Base-by-base conservation (phyloP, 2,797 vertebrate genomes). In the Chiloscyllium punctatum region DNA sequence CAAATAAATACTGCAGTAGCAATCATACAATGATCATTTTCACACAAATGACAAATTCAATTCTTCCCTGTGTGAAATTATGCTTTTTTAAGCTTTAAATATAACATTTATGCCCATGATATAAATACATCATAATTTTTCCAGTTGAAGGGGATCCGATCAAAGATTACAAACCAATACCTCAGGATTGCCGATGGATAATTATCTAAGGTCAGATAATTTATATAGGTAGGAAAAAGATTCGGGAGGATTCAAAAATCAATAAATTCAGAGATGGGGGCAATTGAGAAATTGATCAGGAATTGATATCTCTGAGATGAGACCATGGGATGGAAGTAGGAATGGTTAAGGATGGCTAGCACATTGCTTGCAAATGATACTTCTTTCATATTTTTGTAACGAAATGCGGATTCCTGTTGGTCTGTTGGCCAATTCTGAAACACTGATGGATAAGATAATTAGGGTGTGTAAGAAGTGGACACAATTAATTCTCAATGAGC, bases 31-130 rank as follows among this genome's bases (percentile, higher is more conserved):
- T 91, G 88, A 30, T 91, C n/a, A 62, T 91, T 33, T 51, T n/a
- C 33, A 91, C 51, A 91, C 11, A 33, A 91, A 91, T 90, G 87
- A 90, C n/a, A 66, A 62, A 91, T n/a, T 91, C 13, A 91, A 30
- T 9, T 37, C 8, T 25, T 71, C 27, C 4, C 69, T 94, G 91
- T 71, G 53, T 69, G 18, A 94, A 94, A 71, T 69, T 6, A 48
- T 71, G 51, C 11, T 53, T 53, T 66, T 37, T 9, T 13, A 62
- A 94, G 68, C 30, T 15, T 1, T 42, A 37, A 48, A 71, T 66
- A 66, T 66, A 2, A 5, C 57, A 33, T 91, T 21, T n/a, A 91
- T 21, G 4, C 16, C 88, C 11, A 91, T 33, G 53, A 11, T 33
- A 33, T 53, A 62, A 90, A 90, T 6, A 91, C 5, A 9, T n/a